Evolutionary conservation across 2,113 vertebrate species (phyloP), one percentile per base, ranked within the genome.

Genomic region (Capreolus pygargus): DNA sequence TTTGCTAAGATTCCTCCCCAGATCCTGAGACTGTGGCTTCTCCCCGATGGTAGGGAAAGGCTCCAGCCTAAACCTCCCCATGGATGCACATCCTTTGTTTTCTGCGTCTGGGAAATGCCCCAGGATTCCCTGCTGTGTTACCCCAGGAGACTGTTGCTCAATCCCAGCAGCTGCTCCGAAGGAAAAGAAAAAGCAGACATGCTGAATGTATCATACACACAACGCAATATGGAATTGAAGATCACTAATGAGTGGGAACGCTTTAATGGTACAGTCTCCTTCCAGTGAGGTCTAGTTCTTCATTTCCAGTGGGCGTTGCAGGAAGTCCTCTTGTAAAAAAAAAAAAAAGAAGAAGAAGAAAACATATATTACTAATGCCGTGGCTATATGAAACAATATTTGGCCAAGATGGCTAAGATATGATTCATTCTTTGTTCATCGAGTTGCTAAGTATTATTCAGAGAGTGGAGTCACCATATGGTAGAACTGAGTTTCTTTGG

Each of bases 321-420:
- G 99, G 98, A 99, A 98, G 98, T 97, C 93, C 97, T 94, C 95
- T 87, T 96, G 96, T 95, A 97, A 98, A 99, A 98, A 98, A 98
- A 78, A 76, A 76, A 45, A 14, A 27, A 43, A 43, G 43, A 43
- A 45, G 45, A 45, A 60, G 47, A 99, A 98, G 97, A 98, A 98
- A 98, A 98, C 98, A 98, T 98, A 97, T 93, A 98, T 99, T 99
- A 98, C 98, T 98, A 99, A 99, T 99, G 97, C 98, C 83, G 97
- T 98, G 98, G 98, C 98, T 98, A 98, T 99, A 98, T 99, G 99
- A 99, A 99, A 98, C 98, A 98, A 98, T 98, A 98, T 98, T 99
- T 99, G 98, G 98, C 98, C 97, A 98, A 98, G 98, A 98, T 97
- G 97, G 98, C 98, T 98, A 97, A 98, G 98, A 98, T 98, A 98